These are phyloP conservation scores for Antennarius striatus DNA, from an alignment of 2,113 vertebrate species.

Conservation along the genomic window DNA sequence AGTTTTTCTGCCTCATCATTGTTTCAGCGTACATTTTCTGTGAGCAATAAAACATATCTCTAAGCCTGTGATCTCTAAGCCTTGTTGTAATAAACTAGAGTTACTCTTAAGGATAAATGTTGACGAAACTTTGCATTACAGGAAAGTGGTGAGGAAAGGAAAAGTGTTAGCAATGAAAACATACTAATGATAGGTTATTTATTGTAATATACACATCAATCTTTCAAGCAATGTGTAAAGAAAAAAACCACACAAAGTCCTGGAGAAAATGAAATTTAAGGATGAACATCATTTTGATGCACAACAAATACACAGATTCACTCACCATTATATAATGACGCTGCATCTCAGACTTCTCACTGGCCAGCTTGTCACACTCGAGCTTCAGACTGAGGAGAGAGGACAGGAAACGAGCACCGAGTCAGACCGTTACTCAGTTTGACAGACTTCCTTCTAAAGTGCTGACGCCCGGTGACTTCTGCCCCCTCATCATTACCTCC, in stretches of 20 bases:
- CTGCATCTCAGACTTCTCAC: conserved; percentile 98
- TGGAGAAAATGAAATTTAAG: neutral
- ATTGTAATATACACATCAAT: no score
- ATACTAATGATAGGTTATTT: no score
- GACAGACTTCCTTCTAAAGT: conserved; percentile 47
- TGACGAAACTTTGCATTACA: no score
- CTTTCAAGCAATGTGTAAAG: neutral
- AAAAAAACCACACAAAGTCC: neutral
- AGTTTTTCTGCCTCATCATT: no score
- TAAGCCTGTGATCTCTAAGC: no score
- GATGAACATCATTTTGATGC: neutral
- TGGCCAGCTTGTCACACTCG: conserved; percentile 95
- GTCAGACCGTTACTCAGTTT: conserved; percentile 53
- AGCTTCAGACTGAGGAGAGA: conserved; percentile 84
- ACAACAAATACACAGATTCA: conserved; percentile 10
- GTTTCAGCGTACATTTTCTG: no score
- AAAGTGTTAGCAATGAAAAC: no score
- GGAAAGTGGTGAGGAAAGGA: no score
- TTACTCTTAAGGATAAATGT: no score
- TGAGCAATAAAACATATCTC: no score
- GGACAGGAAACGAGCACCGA: conserved; percentile 22
- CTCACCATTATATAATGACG: conserved; percentile 98
- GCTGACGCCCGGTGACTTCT: conserved; percentile 57
- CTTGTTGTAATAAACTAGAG: no score
- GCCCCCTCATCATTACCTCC: conserved; percentile 56